phyloP scores from a whole-genome alignment of 2,113 vertebrate genomes.

The Felis catus region F.catus_Fca126_mat1.0 CM031417.1:34566001-34566500 shows the following conservation, averaged over 20 bases:
- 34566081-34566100: background rate
- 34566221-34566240: too few species aligned
- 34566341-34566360: too few species aligned
- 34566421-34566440: background rate
- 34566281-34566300: too few species aligned
- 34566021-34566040: background rate
- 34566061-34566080: background rate
- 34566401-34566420: background rate
- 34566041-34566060: accelerated
- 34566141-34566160: accelerated
- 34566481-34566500: background rate
- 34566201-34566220: background rate
- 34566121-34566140: background rate
- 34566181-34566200: too few species aligned
- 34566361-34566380: background rate
- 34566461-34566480: background rate
- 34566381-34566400: background rate
- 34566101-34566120: accelerated
- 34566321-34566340: too few species aligned
- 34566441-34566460: background rate
- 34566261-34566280: too few species aligned
- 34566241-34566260: too few species aligned
- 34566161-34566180: background rate
- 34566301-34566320: too few species aligned
- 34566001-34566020: background rate